These are phyloP conservation scores for Megamerina dolium DNA, from an alignment of 2,888 invertebrate species.

Conservation along the genomic window DNA sequence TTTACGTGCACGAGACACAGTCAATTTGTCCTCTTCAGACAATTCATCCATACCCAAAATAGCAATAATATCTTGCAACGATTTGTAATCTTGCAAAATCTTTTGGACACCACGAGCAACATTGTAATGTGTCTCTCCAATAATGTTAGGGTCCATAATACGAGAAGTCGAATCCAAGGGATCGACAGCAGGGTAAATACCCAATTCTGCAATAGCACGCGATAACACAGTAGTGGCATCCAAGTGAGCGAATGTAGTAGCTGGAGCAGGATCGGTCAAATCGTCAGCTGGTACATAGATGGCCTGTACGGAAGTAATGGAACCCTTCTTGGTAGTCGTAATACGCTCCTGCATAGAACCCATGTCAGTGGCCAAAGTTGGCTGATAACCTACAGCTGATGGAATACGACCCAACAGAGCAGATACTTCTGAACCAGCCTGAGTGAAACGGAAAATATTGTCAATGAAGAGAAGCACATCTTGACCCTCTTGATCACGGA, in stretches of 20 bases:
- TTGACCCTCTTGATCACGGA: conserved; percentile 89
- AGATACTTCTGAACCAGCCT: conserved; percentile 83
- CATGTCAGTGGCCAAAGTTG: conserved; percentile 92
- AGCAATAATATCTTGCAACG: conserved; percentile 82
- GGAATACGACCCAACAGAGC: conserved; percentile 91
- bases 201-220: conserved; percentile 85
- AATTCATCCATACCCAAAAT: conserved; percentile 91
- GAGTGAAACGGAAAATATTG: conserved; percentile 91
- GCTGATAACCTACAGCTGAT: conserved; percentile 91
- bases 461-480: conserved; percentile 91
- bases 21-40: conserved; percentile 90
- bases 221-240: conserved; percentile 92
- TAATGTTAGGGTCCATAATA: conserved; percentile 88
- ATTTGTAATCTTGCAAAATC: conserved; percentile 76
- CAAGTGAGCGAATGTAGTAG: conserved; percentile 92
- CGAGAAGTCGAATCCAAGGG: conserved; percentile 89
- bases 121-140: conserved; percentile 81
- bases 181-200: conserved; percentile 90
- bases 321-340: conserved; percentile 89
- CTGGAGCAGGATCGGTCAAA: conserved; percentile 91
- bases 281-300: conserved; percentile 93
- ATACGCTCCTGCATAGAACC: conserved; percentile 94
- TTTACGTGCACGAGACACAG: conserved; percentile 87
- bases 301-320: conserved; percentile 90
- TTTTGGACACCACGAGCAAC: conserved; percentile 86